Evolutionary conservation across 2,888 invertebrate species (phyloP).

Genomic region (Hirudinaria manillensis): DNA sequence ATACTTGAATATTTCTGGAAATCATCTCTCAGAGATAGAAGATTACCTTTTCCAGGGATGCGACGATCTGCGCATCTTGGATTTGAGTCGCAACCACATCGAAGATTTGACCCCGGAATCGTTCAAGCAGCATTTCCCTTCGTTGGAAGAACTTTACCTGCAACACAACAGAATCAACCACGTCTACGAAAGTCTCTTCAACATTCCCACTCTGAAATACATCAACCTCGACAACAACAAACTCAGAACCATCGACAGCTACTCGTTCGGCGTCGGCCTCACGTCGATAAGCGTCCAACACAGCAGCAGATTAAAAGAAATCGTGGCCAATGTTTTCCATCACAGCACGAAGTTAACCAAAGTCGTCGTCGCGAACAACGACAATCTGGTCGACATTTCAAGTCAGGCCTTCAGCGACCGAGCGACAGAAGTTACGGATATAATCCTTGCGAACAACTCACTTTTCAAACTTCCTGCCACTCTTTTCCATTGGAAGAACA

Average conservation of each 20-base stretch:
- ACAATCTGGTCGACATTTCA: neutral
- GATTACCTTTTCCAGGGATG: conserved; percentile 18
- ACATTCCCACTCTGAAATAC: neutral
- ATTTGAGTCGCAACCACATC: conserved; percentile 19
- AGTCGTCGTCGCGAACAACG: neutral
- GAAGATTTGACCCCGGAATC: neutral
- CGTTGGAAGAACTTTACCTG: conserved; percentile 18
- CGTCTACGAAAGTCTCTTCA: neutral
- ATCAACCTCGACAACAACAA: conserved; percentile 21
- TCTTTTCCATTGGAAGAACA: conserved; percentile 15
- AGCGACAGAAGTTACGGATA: neutral
- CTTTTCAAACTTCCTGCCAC: neutral
- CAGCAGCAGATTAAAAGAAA: neutral
- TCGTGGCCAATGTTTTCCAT: neutral
- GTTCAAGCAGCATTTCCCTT: neutral
- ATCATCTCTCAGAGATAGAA: conserved; percentile 1
- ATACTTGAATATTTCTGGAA: conserved; percentile 14
- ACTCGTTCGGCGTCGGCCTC: neutral
- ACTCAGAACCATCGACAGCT: neutral
- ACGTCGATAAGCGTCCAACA: conserved; percentile 3
- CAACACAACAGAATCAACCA: conserved; percentile 13
- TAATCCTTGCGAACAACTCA: conserved; percentile 15
- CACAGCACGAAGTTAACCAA: neutral
- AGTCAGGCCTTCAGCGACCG: neutral
- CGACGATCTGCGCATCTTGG: neutral